Conservation (phyloP, 2,888 invertebrate species). For the Sericinus montela region DNA sequence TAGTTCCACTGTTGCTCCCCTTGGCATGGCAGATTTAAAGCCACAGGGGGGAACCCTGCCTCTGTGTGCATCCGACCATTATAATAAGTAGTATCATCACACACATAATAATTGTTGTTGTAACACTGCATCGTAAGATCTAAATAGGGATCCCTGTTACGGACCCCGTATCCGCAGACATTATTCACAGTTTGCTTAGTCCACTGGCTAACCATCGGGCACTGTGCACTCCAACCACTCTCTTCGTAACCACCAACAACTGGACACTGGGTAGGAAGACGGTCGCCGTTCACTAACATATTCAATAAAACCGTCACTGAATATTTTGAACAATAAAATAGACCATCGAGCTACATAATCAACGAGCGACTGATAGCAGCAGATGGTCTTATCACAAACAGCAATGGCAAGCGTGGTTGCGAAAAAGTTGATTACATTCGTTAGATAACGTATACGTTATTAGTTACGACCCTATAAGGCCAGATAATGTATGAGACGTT, state of each 20-base stretch:
- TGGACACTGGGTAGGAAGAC: conserved; percentile 44
- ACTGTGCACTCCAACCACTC: conserved; percentile 52
- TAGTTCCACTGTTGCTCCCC: conserved; percentile 79
- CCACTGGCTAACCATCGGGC: conserved; percentile 55
- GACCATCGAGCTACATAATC: conserved; percentile 71
- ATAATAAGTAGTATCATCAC: conserved; percentile 38
- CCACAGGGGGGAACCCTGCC: conserved; percentile 34
- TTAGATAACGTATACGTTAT: conserved; percentile 45
- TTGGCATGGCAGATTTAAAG: conserved; percentile 71
- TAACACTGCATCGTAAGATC: conserved; percentile 50
- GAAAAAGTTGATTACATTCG: conserved; percentile 61
- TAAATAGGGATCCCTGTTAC: conserved; percentile 28
- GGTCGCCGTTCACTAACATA: conserved; percentile 56
- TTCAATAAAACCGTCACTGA: conserved; percentile 25
- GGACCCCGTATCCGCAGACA: conserved; percentile 41
- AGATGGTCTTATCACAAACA: conserved; percentile 64
- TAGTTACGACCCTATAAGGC: conserved; percentile 19
- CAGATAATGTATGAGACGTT: neutral
- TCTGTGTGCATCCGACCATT: conserved; percentile 25
- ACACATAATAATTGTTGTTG: conserved; percentile 35
- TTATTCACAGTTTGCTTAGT: conserved; percentile 36
- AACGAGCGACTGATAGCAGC: conserved; percentile 66
- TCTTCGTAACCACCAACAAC: conserved; percentile 47
- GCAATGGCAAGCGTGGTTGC: conserved; percentile 61
- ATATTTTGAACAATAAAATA: conserved; percentile 31